These are phyloP conservation scores for Semnornis frantzii DNA, from an alignment of 2,113 vertebrate genomes.

Conservation along the genomic window DNA sequence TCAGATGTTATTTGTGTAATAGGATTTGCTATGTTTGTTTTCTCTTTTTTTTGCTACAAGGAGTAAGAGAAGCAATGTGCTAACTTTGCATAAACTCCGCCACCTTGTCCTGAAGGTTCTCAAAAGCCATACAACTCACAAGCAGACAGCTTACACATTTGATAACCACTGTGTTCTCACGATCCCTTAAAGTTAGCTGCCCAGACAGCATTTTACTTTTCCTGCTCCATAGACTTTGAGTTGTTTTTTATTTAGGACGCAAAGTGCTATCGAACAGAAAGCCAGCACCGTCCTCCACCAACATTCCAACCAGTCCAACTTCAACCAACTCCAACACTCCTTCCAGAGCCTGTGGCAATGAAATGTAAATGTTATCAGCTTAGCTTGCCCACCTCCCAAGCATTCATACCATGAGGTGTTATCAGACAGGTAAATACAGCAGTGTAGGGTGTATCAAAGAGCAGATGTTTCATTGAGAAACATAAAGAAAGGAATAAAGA, in stretches of 20 bases:
- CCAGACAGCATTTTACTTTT: neutral
- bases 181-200: neutral
- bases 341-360: neutral
- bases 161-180: neutral
- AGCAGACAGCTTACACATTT: neutral
- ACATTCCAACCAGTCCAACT: neutral
- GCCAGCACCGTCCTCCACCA: neutral
- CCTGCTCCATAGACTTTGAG: neutral
- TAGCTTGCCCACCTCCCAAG: neutral
- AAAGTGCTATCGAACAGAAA: neutral
- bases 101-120: neutral
- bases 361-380: neutral
- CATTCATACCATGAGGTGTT: neutral
- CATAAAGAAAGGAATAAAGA: neutral
- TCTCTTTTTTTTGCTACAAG: neutral
- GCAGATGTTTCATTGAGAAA: neutral
- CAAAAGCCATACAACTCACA: conserved; percentile 11
- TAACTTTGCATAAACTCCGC: neutral
- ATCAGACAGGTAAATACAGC: conserved; percentile 5
- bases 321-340: neutral
- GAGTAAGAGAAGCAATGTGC: neutral
- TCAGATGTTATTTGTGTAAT: neutral
- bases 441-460: conserved; percentile 37
- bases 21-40: neutral
- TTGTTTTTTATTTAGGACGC: neutral